Evolutionary conservation across 2,888 invertebrate genomes (phyloP).

Genomic region (Oligia strigilis): DNA sequence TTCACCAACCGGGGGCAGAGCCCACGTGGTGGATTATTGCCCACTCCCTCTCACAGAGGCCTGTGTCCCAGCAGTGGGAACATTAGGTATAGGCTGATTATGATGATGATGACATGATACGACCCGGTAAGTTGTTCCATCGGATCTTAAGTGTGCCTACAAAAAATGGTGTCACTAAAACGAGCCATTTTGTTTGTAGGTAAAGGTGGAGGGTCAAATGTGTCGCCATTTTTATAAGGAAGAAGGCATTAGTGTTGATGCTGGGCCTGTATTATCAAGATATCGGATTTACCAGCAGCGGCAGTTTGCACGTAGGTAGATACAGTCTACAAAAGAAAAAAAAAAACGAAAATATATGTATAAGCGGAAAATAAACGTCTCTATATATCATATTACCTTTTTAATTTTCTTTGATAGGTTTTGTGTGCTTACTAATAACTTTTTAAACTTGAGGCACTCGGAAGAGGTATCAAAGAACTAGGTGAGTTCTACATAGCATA

Average conservation of each 20-base stretch:
- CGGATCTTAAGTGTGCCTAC: constrained; percentile 4
- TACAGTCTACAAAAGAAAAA: constrained; percentile 16
- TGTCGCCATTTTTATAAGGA: constrained; percentile 29
- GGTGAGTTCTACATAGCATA: neutral
- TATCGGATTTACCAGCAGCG: constrained; percentile 47
- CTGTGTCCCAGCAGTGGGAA: too few species aligned
- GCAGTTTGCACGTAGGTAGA: neutral
- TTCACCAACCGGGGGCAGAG: too few species aligned
- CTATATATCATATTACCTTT: neutral
- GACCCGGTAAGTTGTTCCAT: constrained; percentile 1
- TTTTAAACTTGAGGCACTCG: too few species aligned
- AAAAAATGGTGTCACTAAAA: constrained; percentile 37
- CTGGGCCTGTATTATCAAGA: constrained; percentile 48
- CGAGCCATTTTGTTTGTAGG: constrained; percentile 17
- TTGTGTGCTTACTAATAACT: too few species aligned
- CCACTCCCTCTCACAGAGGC: too few species aligned
- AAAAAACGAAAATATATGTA: neutral
- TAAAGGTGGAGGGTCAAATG: constrained; percentile 27
- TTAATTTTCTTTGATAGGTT: neutral
- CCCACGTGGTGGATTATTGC: too few species aligned
- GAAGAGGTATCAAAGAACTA: neutral
- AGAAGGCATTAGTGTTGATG: constrained; percentile 41
- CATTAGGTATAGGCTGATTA: too few species aligned
- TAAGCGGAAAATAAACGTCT: constrained; percentile 3
- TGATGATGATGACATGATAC: too few species aligned